Base-by-base conservation (phyloP, 2,797 vertebrate genomes). In the Sebastes iracundus region DNA sequence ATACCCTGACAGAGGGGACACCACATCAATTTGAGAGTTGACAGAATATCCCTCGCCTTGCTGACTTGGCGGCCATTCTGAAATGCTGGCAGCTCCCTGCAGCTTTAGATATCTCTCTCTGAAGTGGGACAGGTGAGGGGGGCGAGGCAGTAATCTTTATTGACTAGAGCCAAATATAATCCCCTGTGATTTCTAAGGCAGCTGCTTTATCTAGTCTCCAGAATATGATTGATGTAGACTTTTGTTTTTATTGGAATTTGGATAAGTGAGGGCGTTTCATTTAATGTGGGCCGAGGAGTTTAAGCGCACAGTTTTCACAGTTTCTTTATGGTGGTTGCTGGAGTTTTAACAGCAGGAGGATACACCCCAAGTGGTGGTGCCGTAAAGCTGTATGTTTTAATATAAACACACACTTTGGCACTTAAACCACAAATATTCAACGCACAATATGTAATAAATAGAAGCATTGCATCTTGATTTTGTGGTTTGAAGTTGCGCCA, bases 61-160 rank as follows among this genome's bases (percentile, higher is more conserved):
- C 81, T 75, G 76, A 78, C 86, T 82, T 58, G 27, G 71, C 18
- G 9, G 71, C 61, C 75, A 27, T 75, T 85, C 59, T 61, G 30
- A 75, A 88, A 81, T 13, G 70, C 78, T 73, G 63, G 71, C 75
- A 81, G 75, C 79, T 85, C 22, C 49, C 71, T 56, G 60, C 71
- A 87, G 84, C 86, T 91, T 86, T 71, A 77, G 72, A 78, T 80
- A 32, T 85, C 75, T 74, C 49, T 59, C 56, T 78, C 46, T 78
- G 63, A 82, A 75, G 80, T 75, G 65, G 67, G 80, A 83, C 86
- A 90, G 91, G 83, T 89, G 82, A 88, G 69, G 18, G 53, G 69
- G 85, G 76, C 1, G 4, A 74, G 33, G 55, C 79, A 3, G 63
- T 89, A 90, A 92, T 91, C 90, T 91, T 87, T 90, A 92, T 87